A percentile compares a stretch with the other conserved stretches of the same genome.
These are phyloP conservation scores for Conistra vaccinii DNA, from an alignment of 2,888 invertebrate species.

Conservation along the genomic window DNA sequence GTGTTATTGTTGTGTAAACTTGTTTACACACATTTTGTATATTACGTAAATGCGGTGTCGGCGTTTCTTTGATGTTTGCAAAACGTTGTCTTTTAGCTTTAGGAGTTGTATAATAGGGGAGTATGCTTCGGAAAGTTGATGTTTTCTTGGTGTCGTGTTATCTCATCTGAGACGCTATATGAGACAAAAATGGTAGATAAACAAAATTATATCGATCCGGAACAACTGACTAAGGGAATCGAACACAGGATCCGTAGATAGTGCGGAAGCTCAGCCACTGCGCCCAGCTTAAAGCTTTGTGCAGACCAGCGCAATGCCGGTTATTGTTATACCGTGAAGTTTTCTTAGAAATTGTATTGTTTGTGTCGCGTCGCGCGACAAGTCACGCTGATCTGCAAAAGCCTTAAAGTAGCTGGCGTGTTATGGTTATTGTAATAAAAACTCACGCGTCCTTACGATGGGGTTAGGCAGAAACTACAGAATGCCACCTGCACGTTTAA, in stretches of 20 bases:
- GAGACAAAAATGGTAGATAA: not conserved
- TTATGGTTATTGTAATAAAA: not conserved
- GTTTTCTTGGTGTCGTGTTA: not conserved
- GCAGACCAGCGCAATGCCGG: no score
- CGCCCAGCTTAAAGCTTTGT: not conserved
- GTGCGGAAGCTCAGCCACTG: not conserved
- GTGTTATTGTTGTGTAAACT: slow-evolving; percentile 28
- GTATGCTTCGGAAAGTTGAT: not conserved
- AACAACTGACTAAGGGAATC: not conserved
- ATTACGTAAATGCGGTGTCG: not conserved
- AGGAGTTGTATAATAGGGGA: not conserved
- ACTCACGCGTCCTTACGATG: not conserved
- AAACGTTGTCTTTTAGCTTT: not conserved
- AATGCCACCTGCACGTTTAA: not conserved
- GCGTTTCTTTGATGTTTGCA: not conserved
- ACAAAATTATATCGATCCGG: not conserved
- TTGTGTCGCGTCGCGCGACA: no score
- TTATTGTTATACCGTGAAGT: no score
- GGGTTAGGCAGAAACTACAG: not conserved
- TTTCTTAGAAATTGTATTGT: no score
- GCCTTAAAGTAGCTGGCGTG: not conserved
- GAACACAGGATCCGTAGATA: not conserved
- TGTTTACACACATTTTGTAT: not conserved
- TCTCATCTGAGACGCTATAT: not conserved
- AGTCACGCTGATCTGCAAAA: no score